These are phyloP conservation scores for Hemibagrus wyckioides DNA, from an alignment of 2,113 vertebrate species.

Conservation along the genomic window DNA sequence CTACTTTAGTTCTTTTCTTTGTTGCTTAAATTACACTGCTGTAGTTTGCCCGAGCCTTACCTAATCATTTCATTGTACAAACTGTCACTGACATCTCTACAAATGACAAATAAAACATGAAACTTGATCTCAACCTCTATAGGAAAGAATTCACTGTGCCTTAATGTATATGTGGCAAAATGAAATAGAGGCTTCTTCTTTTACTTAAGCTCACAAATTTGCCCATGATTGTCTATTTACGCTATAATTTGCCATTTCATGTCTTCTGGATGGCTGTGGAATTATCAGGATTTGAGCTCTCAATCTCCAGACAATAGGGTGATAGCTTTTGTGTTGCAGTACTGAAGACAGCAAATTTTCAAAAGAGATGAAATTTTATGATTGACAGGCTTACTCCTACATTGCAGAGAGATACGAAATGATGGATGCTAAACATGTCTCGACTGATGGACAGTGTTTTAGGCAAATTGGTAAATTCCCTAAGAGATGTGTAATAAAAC, in stretches of 20 bases:
- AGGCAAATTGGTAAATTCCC: background rate
- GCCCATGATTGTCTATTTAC: background rate
- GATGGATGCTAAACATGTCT: background rate
- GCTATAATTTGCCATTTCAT: background rate
- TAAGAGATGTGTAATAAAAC: background rate
- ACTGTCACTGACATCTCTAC: too few species aligned
- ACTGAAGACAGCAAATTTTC: too few species aligned
- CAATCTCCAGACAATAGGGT: background rate
- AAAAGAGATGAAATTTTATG: background rate
- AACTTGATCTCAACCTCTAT: too few species aligned
- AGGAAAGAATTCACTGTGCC: too few species aligned
- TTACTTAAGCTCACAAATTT: background rate
- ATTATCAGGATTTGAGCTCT: background rate
- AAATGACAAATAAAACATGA: too few species aligned
- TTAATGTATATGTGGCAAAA: too few species aligned
- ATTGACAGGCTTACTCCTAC: background rate
- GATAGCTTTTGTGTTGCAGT: background rate
- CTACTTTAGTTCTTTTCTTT: too few species aligned
- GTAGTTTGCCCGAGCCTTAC: too few species aligned
- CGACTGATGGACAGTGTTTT: background rate
- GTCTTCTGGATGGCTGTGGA: background rate
- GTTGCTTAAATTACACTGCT: too few species aligned
- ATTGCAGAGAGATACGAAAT: too few species aligned
- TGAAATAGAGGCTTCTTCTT: too few species aligned
- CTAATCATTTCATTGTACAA: too few species aligned